Evolutionary conservation across 1,140 invertebrate genomes (phyloP).

Genomic region (Armadillidium nasatum): DNA sequence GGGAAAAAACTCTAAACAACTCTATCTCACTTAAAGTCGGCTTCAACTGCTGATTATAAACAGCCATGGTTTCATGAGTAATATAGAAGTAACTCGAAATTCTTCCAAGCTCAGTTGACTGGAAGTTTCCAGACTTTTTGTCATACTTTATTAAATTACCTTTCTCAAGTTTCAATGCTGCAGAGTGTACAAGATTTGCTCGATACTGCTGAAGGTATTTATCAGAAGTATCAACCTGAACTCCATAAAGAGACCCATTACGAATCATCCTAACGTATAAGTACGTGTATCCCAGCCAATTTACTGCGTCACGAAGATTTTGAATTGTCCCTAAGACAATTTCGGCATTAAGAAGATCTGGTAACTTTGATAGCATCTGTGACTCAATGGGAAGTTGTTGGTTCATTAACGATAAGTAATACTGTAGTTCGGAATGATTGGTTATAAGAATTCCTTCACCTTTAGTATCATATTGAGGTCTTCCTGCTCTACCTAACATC

Average conservation of each 20-base stretch:
- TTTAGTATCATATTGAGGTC: constrained; percentile 97
- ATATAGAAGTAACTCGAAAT: constrained; percentile 99
- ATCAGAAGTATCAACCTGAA: constrained; percentile 80
- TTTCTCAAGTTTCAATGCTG: constrained; percentile 82
- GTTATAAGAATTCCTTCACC: constrained; percentile 99
- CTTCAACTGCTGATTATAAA: constrained; percentile 94
- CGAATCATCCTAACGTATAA: constrained; percentile 72
- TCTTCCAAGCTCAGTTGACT: constrained; percentile 84
- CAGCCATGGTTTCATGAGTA: constrained; percentile 92
- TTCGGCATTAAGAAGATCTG: constrained; percentile 97
- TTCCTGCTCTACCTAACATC: constrained; percentile 94
- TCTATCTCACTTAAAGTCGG: constrained; percentile 97
- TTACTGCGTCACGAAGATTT: constrained; percentile 88
- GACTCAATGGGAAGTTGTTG: constrained; percentile 90
- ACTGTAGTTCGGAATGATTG: constrained; percentile 97
- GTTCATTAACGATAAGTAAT: constrained; percentile 95
- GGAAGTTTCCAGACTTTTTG: constrained; percentile 70
- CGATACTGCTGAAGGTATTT: constrained; percentile 81
- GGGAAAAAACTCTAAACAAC: constrained; percentile 95
- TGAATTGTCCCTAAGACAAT: constrained; percentile 94
- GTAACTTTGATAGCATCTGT: constrained; percentile 67
- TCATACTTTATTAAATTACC: constrained; percentile 94
- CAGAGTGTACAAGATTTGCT: constrained; percentile 94
- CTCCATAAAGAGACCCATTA: constrained; percentile 66
- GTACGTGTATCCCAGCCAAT: constrained; percentile 96